Percentiles rank a stretch among this genome's conserved stretches.
These are phyloP conservation scores for Xiphydria camelus DNA, from an alignment of 2,888 invertebrate species.

Conservation along the genomic window DNA sequence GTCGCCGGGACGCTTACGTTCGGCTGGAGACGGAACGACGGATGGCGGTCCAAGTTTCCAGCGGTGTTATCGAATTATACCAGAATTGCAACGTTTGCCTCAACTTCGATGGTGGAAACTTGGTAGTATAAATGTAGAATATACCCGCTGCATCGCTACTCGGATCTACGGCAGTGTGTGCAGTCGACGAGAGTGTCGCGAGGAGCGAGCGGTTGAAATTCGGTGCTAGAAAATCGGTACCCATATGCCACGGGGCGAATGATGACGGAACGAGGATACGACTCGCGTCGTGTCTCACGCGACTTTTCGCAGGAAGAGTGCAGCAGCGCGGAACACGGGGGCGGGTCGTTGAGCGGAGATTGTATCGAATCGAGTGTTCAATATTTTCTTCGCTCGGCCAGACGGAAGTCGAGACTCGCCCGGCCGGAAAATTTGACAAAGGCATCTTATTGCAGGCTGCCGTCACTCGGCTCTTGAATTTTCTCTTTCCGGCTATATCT, in stretches of 20 bases:
- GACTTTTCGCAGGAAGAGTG: too few species aligned
- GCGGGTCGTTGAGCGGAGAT: too few species aligned
- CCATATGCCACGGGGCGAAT: slow-evolving; percentile 8
- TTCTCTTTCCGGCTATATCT: not conserved
- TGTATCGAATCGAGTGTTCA: slow-evolving; percentile 49
- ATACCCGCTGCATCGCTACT: slow-evolving; percentile 5
- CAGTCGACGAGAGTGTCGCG: slow-evolving; percentile 9
- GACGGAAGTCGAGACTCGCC: slow-evolving; percentile 46
- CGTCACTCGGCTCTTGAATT: slow-evolving; percentile 38
- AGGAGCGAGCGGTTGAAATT: not conserved
- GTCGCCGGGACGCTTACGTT: too few species aligned
- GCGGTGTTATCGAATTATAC: too few species aligned
- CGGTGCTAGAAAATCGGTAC: slow-evolving; percentile 1
- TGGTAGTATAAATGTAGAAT: too few species aligned
- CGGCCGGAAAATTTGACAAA: slow-evolving; percentile 52
- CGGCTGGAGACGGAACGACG: too few species aligned
- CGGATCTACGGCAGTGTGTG: too few species aligned
- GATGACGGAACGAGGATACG: slow-evolving; percentile 13
- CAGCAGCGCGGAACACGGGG: too few species aligned
- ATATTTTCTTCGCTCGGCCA: slow-evolving; percentile 48
- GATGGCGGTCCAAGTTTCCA: too few species aligned
- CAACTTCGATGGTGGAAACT: too few species aligned
- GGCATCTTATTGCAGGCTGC: slow-evolving; percentile 50
- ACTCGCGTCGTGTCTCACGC: too few species aligned
- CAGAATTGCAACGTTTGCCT: too few species aligned